phyloP scores from a whole-genome alignment of 2,888 invertebrate genomes.

The Protodeltote pygarga region DNA sequence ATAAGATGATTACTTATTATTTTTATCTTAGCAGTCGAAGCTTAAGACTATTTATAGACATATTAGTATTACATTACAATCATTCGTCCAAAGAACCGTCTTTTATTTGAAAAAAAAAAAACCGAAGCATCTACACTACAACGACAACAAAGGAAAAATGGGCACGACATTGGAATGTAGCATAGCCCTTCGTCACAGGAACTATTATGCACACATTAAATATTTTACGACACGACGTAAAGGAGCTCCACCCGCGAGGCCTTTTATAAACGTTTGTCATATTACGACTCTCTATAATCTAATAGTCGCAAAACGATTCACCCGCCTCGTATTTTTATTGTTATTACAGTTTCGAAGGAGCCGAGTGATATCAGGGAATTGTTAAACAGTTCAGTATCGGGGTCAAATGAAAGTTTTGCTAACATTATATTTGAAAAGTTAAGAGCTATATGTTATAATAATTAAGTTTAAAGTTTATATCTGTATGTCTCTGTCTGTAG shows the following conservation, averaged over 20 bases:
- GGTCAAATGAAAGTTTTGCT: background rate
- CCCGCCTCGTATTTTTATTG: slow-evolving; percentile 18
- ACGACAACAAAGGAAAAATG: slow-evolving; percentile 8
- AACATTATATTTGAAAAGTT: no score
- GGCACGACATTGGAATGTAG: background rate
- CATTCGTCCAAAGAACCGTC: no score
- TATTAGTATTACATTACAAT: no score
- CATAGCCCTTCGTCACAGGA: slow-evolving; percentile 2
- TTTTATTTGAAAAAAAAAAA: no score
- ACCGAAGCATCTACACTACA: no score
- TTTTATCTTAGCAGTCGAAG: no score
- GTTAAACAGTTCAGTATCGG: background rate
- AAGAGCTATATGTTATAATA: no score
- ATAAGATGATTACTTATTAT: no score
- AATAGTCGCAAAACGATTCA: slow-evolving; percentile 3
- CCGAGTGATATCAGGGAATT: background rate
- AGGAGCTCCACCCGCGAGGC: background rate
- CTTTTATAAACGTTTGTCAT: slow-evolving; percentile 12
- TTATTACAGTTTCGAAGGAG: slow-evolving; percentile 12
- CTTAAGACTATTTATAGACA: no score
- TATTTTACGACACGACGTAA: slow-evolving; percentile 11
- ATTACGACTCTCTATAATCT: slow-evolving; percentile 14
- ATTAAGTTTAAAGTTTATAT: no score
- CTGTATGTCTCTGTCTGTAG: no score
- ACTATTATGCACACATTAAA: slow-evolving; percentile 13